Evolutionary conservation across 2,888 invertebrate genomes (phyloP).

Genomic region (Autographa gamma): DNA sequence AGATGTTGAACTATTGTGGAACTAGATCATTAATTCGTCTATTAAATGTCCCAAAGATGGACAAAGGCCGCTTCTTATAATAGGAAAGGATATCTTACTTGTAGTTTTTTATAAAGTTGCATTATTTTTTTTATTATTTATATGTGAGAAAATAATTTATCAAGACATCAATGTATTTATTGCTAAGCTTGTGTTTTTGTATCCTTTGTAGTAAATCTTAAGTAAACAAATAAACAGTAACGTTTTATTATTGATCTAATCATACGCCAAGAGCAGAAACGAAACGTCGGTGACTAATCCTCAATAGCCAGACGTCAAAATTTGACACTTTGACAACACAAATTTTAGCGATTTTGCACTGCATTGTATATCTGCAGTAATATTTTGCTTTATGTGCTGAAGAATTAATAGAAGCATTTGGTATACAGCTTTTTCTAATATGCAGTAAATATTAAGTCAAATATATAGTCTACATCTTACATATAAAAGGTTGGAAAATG

Average conservation of each 20-base stretch:
- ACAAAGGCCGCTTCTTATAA: no score
- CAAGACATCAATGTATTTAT: no score
- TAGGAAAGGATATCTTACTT: no score
- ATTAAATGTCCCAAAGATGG: no score
- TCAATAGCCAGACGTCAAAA: constrained; percentile 6
- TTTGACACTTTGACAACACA: constrained; percentile 44
- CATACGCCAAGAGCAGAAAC: constrained; percentile 13
- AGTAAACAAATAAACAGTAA: no score
- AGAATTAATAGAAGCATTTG: constrained; percentile 16
- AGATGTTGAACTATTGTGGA: no score
- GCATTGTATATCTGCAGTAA: constrained; percentile 47
- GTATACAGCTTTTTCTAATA: constrained; percentile 23
- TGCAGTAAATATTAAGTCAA: constrained; percentile 36
- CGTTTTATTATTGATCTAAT: constrained; percentile 28
- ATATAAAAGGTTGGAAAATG: constrained; percentile 27
- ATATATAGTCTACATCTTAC: constrained; percentile 11
- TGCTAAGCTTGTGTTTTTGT: no score
- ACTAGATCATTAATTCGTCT: no score
- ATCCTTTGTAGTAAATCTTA: no score
- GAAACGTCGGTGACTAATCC: constrained; percentile 49
- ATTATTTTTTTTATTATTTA: no score
- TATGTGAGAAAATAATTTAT: no score
- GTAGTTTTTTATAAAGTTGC: no score
- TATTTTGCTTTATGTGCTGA: constrained; percentile 35
- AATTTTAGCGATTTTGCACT: constrained; percentile 48